phyloP scores from a whole-genome alignment of 2,797 vertebrate species.

The Uromys caudimaculatus region DNA sequence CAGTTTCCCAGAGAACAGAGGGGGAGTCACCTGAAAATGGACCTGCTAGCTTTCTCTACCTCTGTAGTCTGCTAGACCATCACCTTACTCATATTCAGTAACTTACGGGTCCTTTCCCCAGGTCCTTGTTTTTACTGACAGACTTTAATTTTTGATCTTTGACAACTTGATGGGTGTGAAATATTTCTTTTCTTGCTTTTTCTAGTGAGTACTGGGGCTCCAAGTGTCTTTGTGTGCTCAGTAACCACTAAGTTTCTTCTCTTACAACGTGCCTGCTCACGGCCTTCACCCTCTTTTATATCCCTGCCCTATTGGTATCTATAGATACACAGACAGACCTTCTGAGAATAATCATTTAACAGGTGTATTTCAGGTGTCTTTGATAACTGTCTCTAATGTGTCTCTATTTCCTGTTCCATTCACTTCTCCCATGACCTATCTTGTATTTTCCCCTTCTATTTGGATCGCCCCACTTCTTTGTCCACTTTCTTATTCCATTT shows the following conservation, averaged over 20 bases:
- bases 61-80: neutral
- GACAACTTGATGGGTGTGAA: neutral
- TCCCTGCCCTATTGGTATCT: constrained; percentile 1
- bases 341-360: neutral
- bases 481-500: neutral
- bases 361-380: constrained; percentile 4
- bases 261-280: neutral
- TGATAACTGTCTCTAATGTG: neutral
- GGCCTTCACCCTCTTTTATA: neutral
- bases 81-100: neutral
- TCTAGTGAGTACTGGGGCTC: neutral
- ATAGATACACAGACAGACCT: neutral
- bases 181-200: constrained; percentile 27
- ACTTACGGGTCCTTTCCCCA: neutral
- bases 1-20: neutral
- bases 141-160: constrained; percentile 39
- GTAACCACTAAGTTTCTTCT: neutral
- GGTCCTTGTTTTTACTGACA: neutral
- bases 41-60: neutral
- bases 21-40: neutral
- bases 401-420: constrained; percentile 19
- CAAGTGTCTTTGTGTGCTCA: neutral
- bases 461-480: neutral
- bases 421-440: neutral
- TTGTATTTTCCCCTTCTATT: neutral